phyloP scores from a whole-genome alignment of 2,888 invertebrate genomes.

The Eilema sororculum region DNA sequence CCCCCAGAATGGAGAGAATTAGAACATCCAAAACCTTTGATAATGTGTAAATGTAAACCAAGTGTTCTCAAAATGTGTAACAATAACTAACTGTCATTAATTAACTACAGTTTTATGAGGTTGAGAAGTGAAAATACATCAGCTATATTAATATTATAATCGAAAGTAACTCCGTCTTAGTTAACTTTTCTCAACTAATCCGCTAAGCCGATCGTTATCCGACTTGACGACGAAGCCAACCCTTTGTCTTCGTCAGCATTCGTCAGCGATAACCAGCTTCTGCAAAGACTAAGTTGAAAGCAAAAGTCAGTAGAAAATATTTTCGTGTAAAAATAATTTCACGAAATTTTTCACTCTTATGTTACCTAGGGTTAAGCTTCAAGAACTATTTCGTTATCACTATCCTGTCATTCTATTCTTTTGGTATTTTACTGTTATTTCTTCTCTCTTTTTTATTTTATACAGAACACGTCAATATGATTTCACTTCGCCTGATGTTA shows the following conservation, averaged over 20 bases:
- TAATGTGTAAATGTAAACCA: too few species aligned
- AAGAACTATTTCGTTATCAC: neutral
- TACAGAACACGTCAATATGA: too few species aligned
- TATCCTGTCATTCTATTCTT: neutral
- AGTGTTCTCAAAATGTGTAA: too few species aligned
- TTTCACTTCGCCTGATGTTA: too few species aligned
- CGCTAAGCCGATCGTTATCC: neutral
- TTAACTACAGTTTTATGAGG: neutral
- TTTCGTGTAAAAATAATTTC: neutral
- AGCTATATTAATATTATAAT: neutral
- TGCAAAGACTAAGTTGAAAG: neutral
- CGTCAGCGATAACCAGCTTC: constrained; percentile 2
- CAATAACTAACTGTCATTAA: too few species aligned
- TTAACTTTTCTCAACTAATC: constrained; percentile 2
- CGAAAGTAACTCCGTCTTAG: neutral
- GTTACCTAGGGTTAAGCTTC: neutral
- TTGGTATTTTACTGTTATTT: neutral
- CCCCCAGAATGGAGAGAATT: too few species aligned
- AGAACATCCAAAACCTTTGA: too few species aligned
- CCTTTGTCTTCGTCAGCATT: constrained; percentile 4
- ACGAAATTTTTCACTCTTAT: neutral
- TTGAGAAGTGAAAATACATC: neutral
- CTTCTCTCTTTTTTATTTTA: too few species aligned
- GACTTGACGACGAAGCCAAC: neutral
- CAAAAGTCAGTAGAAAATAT: neutral